These are phyloP conservation scores for Sparidentex hasta DNA, from an alignment of 2,797 vertebrate species.

Conservation along the genomic window DNA sequence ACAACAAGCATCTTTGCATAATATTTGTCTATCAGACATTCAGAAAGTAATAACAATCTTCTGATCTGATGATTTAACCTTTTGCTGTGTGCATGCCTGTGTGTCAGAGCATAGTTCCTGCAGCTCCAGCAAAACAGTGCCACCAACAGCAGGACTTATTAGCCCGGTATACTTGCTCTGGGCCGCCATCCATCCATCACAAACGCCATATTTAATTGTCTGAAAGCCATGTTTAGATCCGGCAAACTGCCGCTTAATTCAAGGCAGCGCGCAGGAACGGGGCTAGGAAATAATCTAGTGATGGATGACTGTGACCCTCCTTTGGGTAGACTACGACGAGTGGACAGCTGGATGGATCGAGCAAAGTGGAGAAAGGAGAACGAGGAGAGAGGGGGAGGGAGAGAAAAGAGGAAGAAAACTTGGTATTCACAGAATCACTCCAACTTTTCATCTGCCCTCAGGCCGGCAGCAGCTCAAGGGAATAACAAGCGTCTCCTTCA, in stretches of 20 bases:
- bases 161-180: conserved; percentile 65
- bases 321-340: conserved; percentile 78
- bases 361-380: conserved; percentile 60
- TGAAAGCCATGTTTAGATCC: conserved; percentile 87
- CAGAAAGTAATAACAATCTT: conserved; percentile 1
- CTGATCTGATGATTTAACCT: neutral
- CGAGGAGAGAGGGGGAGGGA: conserved; percentile 14
- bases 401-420: conserved; percentile 59
- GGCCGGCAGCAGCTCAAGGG: conserved; percentile 72
- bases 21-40: neutral
- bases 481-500: conserved; percentile 80
- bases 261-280: conserved; percentile 85
- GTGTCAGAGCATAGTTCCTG: conserved; percentile 10
- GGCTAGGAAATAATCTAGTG: conserved; percentile 83
- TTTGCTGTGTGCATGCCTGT: neutral
- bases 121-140: conserved; percentile 51
- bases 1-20: neutral
- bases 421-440: conserved; percentile 73
- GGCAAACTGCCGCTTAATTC: conserved; percentile 88
- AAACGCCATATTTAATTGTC: conserved; percentile 87
- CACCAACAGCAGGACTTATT: conserved; percentile 84
- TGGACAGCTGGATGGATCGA: conserved; percentile 76
- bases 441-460: conserved; percentile 78
- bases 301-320: conserved; percentile 91
- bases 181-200: conserved; percentile 87